Evolutionary conservation across 1,140 invertebrate species (phyloP).

Genomic region (Melitaea cinxia): DNA sequence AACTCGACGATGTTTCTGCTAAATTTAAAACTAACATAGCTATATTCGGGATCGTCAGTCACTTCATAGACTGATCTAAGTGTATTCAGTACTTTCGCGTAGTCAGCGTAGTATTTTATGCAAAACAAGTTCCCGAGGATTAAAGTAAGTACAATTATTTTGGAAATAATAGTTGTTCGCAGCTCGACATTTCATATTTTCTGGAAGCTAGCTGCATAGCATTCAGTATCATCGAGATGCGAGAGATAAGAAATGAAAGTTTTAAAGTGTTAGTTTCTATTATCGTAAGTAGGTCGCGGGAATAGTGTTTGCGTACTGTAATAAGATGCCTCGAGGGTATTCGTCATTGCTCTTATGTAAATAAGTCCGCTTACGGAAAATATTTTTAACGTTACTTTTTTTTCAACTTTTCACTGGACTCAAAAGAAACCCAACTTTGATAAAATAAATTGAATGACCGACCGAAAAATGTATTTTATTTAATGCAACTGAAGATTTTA

Average conservation of each 20-base stretch:
- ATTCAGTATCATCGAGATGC: constrained; percentile 29
- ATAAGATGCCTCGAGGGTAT: constrained; percentile 31
- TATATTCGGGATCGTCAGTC: constrained; percentile 44
- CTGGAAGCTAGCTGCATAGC: constrained; percentile 33
- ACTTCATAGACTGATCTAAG: constrained; percentile 46
- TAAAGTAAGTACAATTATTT: constrained; percentile 57
- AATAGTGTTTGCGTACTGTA: constrained; percentile 33
- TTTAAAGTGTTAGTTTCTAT: constrained; percentile 38
- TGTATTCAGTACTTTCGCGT: constrained; percentile 53
- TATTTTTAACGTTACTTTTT: constrained; percentile 23
- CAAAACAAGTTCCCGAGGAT: constrained; percentile 53
- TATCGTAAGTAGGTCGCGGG: constrained; percentile 36
- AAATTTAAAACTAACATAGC: constrained; percentile 43
- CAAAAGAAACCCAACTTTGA: background rate
- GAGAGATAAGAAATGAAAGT: constrained; percentile 34
- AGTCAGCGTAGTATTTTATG: too few relatives aligned
- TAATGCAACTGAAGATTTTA: too few relatives aligned
- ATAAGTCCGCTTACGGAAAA: constrained; percentile 22
- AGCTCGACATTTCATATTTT: constrained; percentile 45
- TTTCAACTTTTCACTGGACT: constrained; percentile 8
- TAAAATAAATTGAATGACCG: constrained; percentile 6
- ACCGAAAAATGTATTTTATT: background rate
- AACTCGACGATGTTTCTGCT: constrained; percentile 34
- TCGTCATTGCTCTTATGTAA: constrained; percentile 34
- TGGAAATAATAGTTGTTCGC: constrained; percentile 54